phyloP scores from a whole-genome alignment of 2,113 vertebrate genomes.

The Pogonocichla stellata region DNA sequence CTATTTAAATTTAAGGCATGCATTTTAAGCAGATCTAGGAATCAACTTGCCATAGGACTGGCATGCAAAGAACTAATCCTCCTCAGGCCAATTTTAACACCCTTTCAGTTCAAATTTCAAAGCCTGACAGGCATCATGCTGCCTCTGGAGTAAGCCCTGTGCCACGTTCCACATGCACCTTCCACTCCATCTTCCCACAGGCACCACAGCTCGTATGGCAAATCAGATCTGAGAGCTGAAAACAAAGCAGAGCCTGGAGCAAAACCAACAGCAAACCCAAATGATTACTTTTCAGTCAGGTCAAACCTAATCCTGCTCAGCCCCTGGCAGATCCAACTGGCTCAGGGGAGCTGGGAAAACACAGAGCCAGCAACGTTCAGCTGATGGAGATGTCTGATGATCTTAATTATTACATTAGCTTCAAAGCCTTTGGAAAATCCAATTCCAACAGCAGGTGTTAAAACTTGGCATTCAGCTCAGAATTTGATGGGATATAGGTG shows the following conservation, averaged over 20 bases:
- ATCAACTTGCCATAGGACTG: not conserved
- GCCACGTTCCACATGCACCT: not conserved
- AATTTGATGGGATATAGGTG: not conserved
- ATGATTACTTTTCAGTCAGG: not conserved
- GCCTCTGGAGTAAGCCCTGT: not conserved
- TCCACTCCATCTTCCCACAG: not conserved
- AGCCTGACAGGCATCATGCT: not conserved
- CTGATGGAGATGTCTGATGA: not conserved
- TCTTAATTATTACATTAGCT: not conserved
- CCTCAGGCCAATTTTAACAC: not conserved
- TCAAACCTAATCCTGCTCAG: not conserved
- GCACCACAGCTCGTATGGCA: not conserved
- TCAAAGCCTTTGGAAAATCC: not conserved
- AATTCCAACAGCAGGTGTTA: not conserved
- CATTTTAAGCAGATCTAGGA: not conserved
- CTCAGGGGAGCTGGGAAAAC: not conserved
- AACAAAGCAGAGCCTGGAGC: not conserved
- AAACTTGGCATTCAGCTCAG: not conserved
- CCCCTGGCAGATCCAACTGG: not conserved
- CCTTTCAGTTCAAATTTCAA: not conserved
- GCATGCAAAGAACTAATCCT: not conserved
- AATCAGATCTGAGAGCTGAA: not conserved
- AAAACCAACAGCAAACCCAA: not conserved
- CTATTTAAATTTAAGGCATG: not conserved
- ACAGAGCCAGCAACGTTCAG: not conserved